These are phyloP conservation scores for Pteronura brasiliensis DNA, from an alignment of 2,113 vertebrate genomes.

Conservation along the genomic window DNA sequence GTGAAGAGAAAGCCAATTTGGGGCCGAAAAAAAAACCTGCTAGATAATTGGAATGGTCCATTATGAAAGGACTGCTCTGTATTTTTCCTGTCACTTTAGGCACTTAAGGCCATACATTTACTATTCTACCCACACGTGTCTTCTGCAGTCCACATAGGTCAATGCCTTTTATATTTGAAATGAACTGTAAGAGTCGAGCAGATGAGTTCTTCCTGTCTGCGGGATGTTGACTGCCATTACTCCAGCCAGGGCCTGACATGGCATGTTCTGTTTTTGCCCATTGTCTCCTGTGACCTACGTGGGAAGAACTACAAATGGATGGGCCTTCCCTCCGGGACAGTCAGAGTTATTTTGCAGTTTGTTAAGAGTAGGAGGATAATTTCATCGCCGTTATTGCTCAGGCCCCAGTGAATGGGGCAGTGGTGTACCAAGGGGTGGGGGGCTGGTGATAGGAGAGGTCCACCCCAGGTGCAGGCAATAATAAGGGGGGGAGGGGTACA, in stretches of 20 bases:
- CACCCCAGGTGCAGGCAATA: conserved; percentile 46
- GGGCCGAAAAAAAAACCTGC: background rate
- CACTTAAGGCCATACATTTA: background rate
- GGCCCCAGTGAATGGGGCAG: background rate
- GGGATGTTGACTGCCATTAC: background rate
- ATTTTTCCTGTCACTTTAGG: conserved; percentile 39
- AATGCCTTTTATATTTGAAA: conserved; percentile 50
- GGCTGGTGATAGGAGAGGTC: background rate
- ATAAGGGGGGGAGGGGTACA: background rate
- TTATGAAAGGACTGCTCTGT: background rate
- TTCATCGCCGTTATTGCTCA: conserved; percentile 39
- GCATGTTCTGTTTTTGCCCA: background rate
- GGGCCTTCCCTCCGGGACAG: background rate
- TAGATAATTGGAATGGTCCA: background rate
- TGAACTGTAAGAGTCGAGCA: background rate
- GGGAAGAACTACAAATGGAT: conserved; percentile 31
- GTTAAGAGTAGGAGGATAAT: conserved; percentile 24
- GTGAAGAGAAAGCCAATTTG: background rate
- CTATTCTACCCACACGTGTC: background rate
- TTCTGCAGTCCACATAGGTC: background rate
- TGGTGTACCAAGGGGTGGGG: background rate
- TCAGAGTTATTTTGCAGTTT: conserved; percentile 27
- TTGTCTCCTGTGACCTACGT: background rate
- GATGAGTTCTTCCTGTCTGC: background rate
- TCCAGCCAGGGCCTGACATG: background rate